phyloP scores from a whole-genome alignment of 2,797 vertebrate species.

The Rhynchonycteris naso region DNA sequence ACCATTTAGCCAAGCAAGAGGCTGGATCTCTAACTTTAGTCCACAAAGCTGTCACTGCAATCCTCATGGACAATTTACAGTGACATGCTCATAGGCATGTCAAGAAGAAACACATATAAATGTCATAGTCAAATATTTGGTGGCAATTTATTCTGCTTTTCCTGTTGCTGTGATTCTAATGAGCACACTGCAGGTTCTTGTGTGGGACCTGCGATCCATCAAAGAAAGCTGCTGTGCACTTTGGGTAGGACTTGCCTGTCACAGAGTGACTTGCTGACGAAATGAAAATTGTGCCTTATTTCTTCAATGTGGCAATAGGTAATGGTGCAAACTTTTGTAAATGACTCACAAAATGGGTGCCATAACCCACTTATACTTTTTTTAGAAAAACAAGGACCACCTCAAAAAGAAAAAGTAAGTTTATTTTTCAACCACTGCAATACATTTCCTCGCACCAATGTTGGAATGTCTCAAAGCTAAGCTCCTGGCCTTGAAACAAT shows the following conservation, averaged over 20 bases:
- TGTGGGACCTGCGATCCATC: constrained; percentile 60
- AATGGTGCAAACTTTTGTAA: constrained; percentile 69
- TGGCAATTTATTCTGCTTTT: constrained; percentile 80
- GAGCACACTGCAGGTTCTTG: constrained; percentile 69
- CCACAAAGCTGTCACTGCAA: constrained; percentile 62
- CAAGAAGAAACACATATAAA: constrained; percentile 71
- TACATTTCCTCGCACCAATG: not conserved
- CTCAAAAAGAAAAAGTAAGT: constrained; percentile 14
- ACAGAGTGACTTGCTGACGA: constrained; percentile 75
- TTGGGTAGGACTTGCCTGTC: constrained; percentile 70
- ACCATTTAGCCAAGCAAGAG: constrained; percentile 56
- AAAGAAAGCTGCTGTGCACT: constrained; percentile 58
- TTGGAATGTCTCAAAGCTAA: not conserved
- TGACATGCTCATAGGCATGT: constrained; percentile 56
- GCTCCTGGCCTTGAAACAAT: not conserved
- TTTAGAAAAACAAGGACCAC: not conserved
- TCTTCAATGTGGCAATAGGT: constrained; percentile 64
- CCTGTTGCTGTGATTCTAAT: constrained; percentile 76
- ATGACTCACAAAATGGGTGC: constrained; percentile 69
- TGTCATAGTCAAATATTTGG: constrained; percentile 77
- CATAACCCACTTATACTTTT: constrained; percentile 50
- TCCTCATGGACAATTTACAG: constrained; percentile 73
- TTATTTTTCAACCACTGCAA: not conserved
- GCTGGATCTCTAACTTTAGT: constrained; percentile 57
- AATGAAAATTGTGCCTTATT: constrained; percentile 69